A percentile compares a stretch with the other conserved stretches of the same genome.
These are phyloP conservation scores for Tachyglossus aculeatus DNA, from an alignment of 2,797 vertebrate genomes.

Conservation along the genomic window DNA sequence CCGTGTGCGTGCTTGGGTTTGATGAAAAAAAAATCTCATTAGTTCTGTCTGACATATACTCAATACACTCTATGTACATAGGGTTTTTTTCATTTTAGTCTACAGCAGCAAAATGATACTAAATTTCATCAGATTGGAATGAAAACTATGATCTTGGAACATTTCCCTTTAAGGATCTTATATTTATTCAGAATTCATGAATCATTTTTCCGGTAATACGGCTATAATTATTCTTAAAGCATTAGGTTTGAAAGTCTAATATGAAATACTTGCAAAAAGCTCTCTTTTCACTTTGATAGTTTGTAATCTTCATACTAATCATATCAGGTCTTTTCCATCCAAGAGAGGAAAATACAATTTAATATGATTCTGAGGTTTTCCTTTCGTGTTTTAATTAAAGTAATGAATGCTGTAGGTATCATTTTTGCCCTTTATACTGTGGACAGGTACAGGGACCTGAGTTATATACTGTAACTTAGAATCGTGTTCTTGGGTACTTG, in stretches of 20 bases:
- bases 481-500: conserved; percentile 6
- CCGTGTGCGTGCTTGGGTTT: conserved; percentile 35
- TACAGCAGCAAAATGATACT: conserved; percentile 73
- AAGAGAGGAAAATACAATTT: conserved; percentile 70
- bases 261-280: conserved; percentile 75
- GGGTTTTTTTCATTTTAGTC: conserved; percentile 59
- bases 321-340: conserved; percentile 65
- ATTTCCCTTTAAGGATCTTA: conserved; percentile 70
- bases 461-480: conserved; percentile 4
- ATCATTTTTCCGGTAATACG: conserved; percentile 76
- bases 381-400: conserved; percentile 78
- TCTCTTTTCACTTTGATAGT: conserved; percentile 76
- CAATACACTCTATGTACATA: conserved; percentile 55
- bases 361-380: conserved; percentile 68
- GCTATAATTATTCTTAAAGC: conserved; percentile 81
- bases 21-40: conserved; percentile 68
- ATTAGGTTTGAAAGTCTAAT: conserved; percentile 79
- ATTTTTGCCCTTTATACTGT: conserved; percentile 72
- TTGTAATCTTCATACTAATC: conserved; percentile 78
- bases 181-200: conserved; percentile 80
- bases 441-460: conserved; percentile 55
- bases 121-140: conserved; percentile 73
- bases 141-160: conserved; percentile 70
- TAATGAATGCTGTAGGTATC: conserved; percentile 71
- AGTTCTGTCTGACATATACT: conserved; percentile 68